Evolutionary conservation across 1,140 invertebrate species (phyloP).

Genomic region (Ostrea denselamellosa): DNA sequence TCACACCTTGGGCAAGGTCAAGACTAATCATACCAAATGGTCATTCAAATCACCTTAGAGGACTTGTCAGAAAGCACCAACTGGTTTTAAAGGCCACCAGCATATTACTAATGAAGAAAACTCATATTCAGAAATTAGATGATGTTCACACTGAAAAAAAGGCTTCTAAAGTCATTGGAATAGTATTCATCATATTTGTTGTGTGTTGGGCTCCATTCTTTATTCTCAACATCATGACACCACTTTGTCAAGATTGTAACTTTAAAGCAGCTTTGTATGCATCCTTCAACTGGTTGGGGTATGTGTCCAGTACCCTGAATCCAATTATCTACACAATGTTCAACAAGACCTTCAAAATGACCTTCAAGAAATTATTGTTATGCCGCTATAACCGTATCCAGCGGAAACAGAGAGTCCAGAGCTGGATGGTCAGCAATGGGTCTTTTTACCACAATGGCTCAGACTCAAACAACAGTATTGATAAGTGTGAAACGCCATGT

Average conservation of each 20-base stretch:
- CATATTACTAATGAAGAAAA: constrained; percentile 68
- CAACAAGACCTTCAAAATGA: constrained; percentile 77
- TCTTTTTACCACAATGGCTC: constrained; percentile 45
- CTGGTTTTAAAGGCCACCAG: constrained; percentile 72
- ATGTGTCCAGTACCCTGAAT: constrained; percentile 77
- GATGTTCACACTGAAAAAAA: constrained; percentile 90
- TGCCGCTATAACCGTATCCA: constrained; percentile 71
- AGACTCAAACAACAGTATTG: constrained; percentile 51
- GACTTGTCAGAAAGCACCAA: constrained; percentile 73
- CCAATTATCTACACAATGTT: constrained; percentile 80
- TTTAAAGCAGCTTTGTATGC: constrained; percentile 71
- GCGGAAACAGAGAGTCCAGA: constrained; percentile 54
- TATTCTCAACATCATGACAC: constrained; percentile 75
- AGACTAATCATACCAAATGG: constrained; percentile 20
- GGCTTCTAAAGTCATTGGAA: constrained; percentile 85
- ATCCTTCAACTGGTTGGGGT: constrained; percentile 78
- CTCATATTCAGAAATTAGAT: constrained; percentile 50
- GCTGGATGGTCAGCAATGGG: constrained; percentile 50
- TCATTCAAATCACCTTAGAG: constrained; percentile 40
- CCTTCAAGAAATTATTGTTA: constrained; percentile 75
- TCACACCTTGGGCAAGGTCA: background rate
- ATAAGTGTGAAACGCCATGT: constrained; percentile 50
- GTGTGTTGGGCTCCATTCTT: constrained; percentile 79
- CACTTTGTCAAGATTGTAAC: constrained; percentile 80
- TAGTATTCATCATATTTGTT: constrained; percentile 78